A percentile compares a stretch with the other conserved stretches of the same genome.
These are phyloP conservation scores for Fistularia tabacaria DNA, from an alignment of 2,797 vertebrate genomes.

Conservation along the genomic window DNA sequence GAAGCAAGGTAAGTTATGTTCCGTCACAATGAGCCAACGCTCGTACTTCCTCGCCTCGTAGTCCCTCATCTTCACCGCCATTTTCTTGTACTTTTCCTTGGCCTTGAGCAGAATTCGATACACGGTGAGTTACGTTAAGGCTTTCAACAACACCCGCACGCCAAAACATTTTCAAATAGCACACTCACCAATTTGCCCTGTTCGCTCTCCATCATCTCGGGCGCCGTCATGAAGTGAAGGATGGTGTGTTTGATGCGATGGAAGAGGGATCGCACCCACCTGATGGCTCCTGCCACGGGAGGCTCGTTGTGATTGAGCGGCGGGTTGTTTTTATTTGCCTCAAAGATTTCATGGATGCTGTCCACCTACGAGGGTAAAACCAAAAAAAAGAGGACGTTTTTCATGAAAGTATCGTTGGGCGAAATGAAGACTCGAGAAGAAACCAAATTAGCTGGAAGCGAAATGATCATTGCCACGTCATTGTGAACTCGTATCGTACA, in stretches of 20 bases:
- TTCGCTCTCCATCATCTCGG: slow-evolving; percentile 76
- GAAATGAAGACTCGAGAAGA: not conserved
- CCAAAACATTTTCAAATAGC: too few species aligned
- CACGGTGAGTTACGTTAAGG: too few species aligned
- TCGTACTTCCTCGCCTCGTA: slow-evolving; percentile 78
- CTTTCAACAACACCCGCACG: too few species aligned
- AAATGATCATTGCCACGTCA: too few species aligned
- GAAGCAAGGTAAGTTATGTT: slow-evolving; percentile 68
- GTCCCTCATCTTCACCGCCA: slow-evolving; percentile 73
- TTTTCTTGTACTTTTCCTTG: slow-evolving; percentile 76
- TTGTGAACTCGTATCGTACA: not conserved
- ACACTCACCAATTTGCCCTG: slow-evolving; percentile 72
- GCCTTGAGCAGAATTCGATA: slow-evolving; percentile 68
- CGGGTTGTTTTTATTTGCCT: slow-evolving; percentile 74
- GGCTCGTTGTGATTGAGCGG: slow-evolving; percentile 82
- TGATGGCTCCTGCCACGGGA: slow-evolving; percentile 84
- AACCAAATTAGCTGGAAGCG: not conserved
- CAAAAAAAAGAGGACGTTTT: not conserved
- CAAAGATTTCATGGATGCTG: slow-evolving; percentile 75
- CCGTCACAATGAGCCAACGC: slow-evolving; percentile 72
- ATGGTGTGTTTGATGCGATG: slow-evolving; percentile 79
- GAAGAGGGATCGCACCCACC: slow-evolving; percentile 83
- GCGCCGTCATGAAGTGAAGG: slow-evolving; percentile 78
- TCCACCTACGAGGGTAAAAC: slow-evolving; percentile 75
- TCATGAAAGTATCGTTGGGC: too few species aligned